Evolutionary conservation across 2,888 invertebrate genomes (phyloP), one percentile per base, ranked within the genome.

Genomic region (Rugalucina vietnamica): DNA sequence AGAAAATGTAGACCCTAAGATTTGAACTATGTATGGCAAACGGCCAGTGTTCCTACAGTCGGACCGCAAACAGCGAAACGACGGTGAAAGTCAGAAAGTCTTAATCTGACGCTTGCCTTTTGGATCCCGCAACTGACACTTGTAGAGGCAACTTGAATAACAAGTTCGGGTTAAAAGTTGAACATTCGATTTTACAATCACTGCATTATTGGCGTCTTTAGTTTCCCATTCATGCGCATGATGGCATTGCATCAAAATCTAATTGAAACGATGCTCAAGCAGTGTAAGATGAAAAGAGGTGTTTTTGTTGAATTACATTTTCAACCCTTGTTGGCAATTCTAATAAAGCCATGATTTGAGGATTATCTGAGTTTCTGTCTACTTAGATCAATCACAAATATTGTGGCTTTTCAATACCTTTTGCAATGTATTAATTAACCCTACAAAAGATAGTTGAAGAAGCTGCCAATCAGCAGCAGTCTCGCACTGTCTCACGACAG

Each of bases 401-500:
- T 1, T 43, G 72, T 72, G 5, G 3, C 24, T 29, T n/a, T 24
- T 29, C 43, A 36, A 65, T 76, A 69, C 73, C 49, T 82, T 78
- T 76, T 72, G 70, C 71, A 78, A 65, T 80, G 87, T 81, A 78
- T 37, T 84, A 87, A 87, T 87, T 84, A 82, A 87, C 80, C 76
- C 70, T 75, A 76, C 81, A 84, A 84, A 82, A 85, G 81, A 69
- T 84, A 50, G 80, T 39, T 78, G 76, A 77, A 87, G 80, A 75
- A 72, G 65, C 79, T 84, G 87, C 77, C 87, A 87, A 87, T 87
- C 87, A 84, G 34, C 29, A 49, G 43, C 29, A 76, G 84, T 87
- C 87, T 87, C 87, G 82, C 76, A 80, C 84, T 84, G 84, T 87
- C 87, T 84, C 82, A 78, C 73, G 74, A 82, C 78, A 70, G 57